These are phyloP conservation scores for Sterrhoptilus dennistouni DNA, from an alignment of 2,113 vertebrate genomes.

Conservation along the genomic window DNA sequence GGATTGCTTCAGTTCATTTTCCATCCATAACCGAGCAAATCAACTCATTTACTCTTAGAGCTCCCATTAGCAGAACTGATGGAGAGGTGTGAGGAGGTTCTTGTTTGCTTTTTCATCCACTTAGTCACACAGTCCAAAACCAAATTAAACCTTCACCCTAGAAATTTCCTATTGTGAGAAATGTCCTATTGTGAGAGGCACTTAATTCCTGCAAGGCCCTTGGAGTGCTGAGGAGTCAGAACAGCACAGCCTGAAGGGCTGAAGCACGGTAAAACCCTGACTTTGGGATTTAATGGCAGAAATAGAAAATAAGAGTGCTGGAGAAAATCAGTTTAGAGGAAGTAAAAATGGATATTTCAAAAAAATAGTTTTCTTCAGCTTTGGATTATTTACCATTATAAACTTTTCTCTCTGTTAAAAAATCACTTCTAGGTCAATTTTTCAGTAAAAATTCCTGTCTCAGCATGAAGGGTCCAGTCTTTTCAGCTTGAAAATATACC, in stretches of 20 bases:
- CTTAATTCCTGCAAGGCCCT: constrained; percentile 3
- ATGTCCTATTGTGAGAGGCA: constrained; percentile 14
- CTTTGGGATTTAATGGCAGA: constrained; percentile 23
- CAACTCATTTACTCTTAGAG: neutral
- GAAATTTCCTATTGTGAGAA: neutral
- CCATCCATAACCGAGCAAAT: neutral
- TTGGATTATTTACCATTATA: constrained; percentile 41
- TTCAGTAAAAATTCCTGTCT: constrained; percentile 30
- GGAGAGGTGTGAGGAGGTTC: neutral
- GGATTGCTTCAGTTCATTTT: neutral
- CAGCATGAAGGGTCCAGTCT: constrained; percentile 3
- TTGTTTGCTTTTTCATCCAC: constrained; percentile 24
- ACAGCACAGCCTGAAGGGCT: neutral
- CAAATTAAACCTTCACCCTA: constrained; percentile 18
- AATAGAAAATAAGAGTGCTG: constrained; percentile 17
- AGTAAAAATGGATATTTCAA: neutral
- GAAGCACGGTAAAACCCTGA: neutral
- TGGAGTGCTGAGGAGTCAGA: constrained; percentile 50
- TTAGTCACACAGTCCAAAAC: neutral
- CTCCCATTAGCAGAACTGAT: neutral
- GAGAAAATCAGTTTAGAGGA: constrained; percentile 41
- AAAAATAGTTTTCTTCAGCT: constrained; percentile 16
- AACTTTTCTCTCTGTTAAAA: neutral
- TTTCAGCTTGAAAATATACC: neutral
- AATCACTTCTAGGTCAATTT: constrained; percentile 25